Percentiles rank a stretch among this genome's conserved stretches.
These are phyloP conservation scores for Microcebus tavaratra DNA, from an alignment of 2,113 vertebrate genomes.

Conservation along the genomic window DNA sequence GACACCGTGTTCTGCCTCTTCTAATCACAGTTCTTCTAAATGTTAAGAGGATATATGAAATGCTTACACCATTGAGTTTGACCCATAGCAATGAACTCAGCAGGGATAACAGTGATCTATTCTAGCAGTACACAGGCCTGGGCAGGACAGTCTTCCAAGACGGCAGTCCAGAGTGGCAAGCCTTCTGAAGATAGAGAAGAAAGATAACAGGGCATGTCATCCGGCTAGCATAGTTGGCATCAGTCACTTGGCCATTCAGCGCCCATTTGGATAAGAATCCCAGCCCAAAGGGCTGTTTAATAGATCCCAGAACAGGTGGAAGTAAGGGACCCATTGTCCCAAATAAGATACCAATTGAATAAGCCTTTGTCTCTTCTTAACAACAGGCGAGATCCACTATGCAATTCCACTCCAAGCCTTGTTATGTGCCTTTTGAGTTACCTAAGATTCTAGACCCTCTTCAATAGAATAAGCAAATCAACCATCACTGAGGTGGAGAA, in stretches of 20 bases:
- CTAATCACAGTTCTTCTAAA: conserved; percentile 10
- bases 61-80: background rate
- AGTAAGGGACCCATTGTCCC: background rate
- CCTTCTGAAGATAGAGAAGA: background rate
- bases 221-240: background rate
- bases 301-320: background rate
- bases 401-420: background rate
- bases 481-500: background rate
- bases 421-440: conserved; percentile 22
- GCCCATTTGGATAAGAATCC: background rate
- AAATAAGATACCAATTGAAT: background rate
- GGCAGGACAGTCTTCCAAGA: background rate
- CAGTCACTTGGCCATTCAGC: background rate
- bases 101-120: background rate
- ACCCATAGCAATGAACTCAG: background rate
- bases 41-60: background rate
- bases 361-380: background rate
- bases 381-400: background rate
- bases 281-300: background rate
- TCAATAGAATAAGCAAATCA: background rate
- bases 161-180: background rate
- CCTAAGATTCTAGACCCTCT: background rate
- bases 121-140: background rate
- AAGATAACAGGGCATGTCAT: background rate
- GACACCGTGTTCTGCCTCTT: background rate